Evolutionary conservation across 2,113 vertebrate genomes (phyloP).

Genomic region (Choloepus hoffmanni): DNA sequence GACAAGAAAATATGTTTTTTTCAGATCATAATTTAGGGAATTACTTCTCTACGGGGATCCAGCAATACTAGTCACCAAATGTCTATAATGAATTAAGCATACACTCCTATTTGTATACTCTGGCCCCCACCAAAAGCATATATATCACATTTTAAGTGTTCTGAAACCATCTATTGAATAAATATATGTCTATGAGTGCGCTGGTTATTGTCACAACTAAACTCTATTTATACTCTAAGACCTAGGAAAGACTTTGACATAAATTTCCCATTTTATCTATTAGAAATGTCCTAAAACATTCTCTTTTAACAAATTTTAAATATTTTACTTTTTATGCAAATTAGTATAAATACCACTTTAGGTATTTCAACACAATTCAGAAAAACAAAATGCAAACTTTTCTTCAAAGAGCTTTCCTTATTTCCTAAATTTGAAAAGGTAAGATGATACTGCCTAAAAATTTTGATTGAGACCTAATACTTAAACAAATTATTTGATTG

Average conservation of each 20-base stretch:
- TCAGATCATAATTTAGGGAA: not conserved
- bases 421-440: not conserved
- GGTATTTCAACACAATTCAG: not conserved
- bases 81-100: not conserved
- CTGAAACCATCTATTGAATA: not conserved
- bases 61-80: not conserved
- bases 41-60: not conserved
- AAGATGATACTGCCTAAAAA: not conserved
- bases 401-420: not conserved
- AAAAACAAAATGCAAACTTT: slow-evolving; percentile 27
- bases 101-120: no score
- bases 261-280: not conserved
- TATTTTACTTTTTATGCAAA: not conserved
- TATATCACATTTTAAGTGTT: not conserved
- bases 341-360: not conserved
- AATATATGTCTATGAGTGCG: not conserved
- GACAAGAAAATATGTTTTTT: not conserved
- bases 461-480: not conserved
- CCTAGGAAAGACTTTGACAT: not conserved
- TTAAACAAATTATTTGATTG: not conserved
- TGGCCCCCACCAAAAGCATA: not conserved
- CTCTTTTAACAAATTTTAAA: not conserved
- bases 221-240: not conserved
- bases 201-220: not conserved
- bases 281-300: not conserved